phyloP scores from a whole-genome alignment of 2,113 vertebrate genomes.

The Dinomys branickii region DNA sequence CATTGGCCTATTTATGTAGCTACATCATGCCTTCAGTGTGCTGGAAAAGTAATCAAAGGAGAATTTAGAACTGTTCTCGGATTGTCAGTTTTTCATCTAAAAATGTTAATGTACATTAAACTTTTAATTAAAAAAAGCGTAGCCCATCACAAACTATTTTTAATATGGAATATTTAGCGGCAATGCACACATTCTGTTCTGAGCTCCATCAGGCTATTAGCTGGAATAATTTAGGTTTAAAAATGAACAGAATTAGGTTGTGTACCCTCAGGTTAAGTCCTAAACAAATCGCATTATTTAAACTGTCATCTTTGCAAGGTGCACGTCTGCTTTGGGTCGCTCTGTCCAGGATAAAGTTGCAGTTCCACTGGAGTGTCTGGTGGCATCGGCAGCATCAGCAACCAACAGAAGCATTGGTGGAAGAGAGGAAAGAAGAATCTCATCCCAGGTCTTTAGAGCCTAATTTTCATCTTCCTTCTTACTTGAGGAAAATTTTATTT shows the following conservation, averaged over 20 bases:
- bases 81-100: conserved; percentile 86
- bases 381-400: conserved; percentile 72
- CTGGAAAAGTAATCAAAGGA: conserved; percentile 84
- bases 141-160: conserved; percentile 84
- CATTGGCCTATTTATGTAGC: conserved; percentile 79
- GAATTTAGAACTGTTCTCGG: conserved; percentile 84
- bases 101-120: conserved; percentile 87
- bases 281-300: conserved; percentile 43
- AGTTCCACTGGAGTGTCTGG: conserved; percentile 64
- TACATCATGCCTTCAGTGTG: conserved; percentile 78
- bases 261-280: conserved; percentile 71
- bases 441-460: conserved; percentile 61
- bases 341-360: conserved; percentile 37
- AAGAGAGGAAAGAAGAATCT: conserved; percentile 64
- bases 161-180: conserved; percentile 79
- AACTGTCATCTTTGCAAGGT: conserved; percentile 38
- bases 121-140: conserved; percentile 87
- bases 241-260: conserved; percentile 71
- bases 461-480: neutral
- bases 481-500: conserved; percentile 49
- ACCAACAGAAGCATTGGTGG: conserved; percentile 57
- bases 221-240: conserved; percentile 70
- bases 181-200: conserved; percentile 69
- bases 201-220: conserved; percentile 75
- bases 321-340: neutral